These are phyloP conservation scores for Gambusia yucatana DNA, from an alignment of 2,797 vertebrate species.

Conservation along the genomic window DNA sequence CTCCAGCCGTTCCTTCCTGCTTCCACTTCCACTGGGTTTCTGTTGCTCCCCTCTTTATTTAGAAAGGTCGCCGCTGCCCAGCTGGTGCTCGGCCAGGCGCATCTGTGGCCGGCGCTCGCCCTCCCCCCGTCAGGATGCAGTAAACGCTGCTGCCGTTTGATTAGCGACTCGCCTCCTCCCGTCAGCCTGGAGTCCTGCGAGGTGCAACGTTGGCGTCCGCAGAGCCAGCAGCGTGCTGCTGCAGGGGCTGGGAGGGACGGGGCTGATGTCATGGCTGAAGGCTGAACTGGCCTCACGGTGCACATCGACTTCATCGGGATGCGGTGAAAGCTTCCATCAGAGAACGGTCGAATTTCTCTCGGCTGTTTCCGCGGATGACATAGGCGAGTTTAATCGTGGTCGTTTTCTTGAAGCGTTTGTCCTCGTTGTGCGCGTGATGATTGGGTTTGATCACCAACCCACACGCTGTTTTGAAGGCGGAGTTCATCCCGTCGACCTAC, in stretches of 20 bases:
- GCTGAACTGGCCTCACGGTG: constrained; percentile 23
- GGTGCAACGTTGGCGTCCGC: constrained; percentile 13
- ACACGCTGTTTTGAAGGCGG: background rate
- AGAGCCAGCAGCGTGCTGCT: constrained; percentile 9
- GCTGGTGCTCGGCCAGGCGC: constrained; percentile 26
- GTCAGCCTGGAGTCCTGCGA: constrained; percentile 4
- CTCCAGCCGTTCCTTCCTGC: constrained; percentile 7
- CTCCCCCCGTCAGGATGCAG: constrained; percentile 26
- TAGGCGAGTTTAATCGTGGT: constrained; percentile 16
- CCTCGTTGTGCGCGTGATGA: background rate
- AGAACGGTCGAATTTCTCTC: constrained; percentile 9
- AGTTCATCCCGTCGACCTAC: background rate
- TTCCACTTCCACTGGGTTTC: constrained; percentile 28
- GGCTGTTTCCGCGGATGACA: constrained; percentile 37
- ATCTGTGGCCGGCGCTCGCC: background rate
- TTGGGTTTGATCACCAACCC: background rate
- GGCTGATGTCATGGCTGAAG: constrained; percentile 49
- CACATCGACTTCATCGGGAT: constrained; percentile 23
- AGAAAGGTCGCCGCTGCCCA: constrained; percentile 43
- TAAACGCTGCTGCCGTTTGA: constrained; percentile 46
- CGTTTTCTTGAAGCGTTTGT: background rate
- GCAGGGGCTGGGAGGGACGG: constrained; percentile 26
- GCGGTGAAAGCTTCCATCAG: background rate
- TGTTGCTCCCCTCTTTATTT: constrained; percentile 21
- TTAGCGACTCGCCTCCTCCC: constrained; percentile 33